phyloP scores from a whole-genome alignment of 2,797 vertebrate genomes.

The Coreius guichenoti region DNA sequence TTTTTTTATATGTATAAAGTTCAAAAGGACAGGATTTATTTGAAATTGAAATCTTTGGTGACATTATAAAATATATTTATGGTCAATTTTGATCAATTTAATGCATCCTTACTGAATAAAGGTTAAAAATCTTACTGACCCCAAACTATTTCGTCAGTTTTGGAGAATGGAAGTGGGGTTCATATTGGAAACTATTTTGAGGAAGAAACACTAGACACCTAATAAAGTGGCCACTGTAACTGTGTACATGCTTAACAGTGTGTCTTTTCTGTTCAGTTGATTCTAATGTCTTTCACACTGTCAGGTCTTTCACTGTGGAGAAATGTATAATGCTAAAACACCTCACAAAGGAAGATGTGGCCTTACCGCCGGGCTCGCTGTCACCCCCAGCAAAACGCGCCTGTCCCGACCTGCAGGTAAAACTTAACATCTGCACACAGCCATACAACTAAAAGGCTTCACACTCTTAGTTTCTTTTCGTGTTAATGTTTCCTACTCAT shows the following conservation, averaged over 20 bases:
- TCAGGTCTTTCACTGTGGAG: conserved; percentile 80
- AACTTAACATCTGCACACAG: not conserved
- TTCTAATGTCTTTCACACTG: not conserved
- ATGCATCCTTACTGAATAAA: not conserved
- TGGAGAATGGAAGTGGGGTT: not conserved
- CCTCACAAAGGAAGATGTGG: conserved; percentile 84
- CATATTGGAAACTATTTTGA: not conserved
- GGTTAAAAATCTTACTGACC: not conserved
- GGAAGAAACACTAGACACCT: not conserved
- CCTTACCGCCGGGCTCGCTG: conserved; percentile 62
- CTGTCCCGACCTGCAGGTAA: conserved; percentile 91
- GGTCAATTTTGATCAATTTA: not conserved
- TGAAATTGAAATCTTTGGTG: not conserved
- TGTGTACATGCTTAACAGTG: not conserved
- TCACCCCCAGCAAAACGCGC: conserved; percentile 90
- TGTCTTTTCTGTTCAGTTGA: not conserved
- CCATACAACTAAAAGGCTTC: not conserved
- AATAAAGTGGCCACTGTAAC: conserved; percentile 6
- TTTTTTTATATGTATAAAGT: not conserved
- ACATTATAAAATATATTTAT: not conserved
- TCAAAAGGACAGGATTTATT: not conserved
- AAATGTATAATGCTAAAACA: conserved; percentile 94
- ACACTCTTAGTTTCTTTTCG: not conserved
- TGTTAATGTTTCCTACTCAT: not conserved
- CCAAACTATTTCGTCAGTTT: not conserved